These are phyloP conservation scores for Machaerirhynchus nigripectus DNA, from an alignment of 2,113 vertebrate species.

Conservation along the genomic window DNA sequence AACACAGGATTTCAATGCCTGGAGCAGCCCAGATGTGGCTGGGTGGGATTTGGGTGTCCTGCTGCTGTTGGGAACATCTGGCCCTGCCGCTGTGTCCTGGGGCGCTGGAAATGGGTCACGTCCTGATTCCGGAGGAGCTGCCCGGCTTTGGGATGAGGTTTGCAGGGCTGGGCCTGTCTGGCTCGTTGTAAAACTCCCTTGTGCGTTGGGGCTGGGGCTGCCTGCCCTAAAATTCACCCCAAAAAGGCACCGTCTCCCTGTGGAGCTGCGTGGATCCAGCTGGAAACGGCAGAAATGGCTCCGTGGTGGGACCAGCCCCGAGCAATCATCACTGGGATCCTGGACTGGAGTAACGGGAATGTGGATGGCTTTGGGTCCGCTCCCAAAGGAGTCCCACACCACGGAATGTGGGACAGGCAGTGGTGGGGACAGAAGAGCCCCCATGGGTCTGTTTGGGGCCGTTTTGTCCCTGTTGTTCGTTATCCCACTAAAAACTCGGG, in stretches of 20 bases:
- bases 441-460: background rate
- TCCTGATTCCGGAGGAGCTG: background rate
- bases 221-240: background rate
- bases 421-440: background rate
- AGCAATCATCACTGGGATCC: background rate
- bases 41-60: background rate
- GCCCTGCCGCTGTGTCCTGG: background rate
- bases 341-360: background rate
- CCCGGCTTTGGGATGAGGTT: background rate
- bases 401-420: background rate
- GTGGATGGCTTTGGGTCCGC: fast-evolving
- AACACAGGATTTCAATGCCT: background rate
- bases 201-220: background rate
- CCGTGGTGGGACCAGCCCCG: fast-evolving
- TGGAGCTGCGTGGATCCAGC: background rate
- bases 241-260: background rate
- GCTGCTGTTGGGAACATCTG: constrained; percentile 8
- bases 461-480: background rate
- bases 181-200: background rate
- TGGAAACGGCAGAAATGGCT: background rate
- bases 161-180: background rate
- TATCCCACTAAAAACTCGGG: background rate
- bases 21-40: background rate
- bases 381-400: background rate
- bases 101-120: background rate